Evolutionary conservation across 1,140 invertebrate species (phyloP), one percentile per base, ranked within the genome.

Genomic region (Apolygus lucorum): DNA sequence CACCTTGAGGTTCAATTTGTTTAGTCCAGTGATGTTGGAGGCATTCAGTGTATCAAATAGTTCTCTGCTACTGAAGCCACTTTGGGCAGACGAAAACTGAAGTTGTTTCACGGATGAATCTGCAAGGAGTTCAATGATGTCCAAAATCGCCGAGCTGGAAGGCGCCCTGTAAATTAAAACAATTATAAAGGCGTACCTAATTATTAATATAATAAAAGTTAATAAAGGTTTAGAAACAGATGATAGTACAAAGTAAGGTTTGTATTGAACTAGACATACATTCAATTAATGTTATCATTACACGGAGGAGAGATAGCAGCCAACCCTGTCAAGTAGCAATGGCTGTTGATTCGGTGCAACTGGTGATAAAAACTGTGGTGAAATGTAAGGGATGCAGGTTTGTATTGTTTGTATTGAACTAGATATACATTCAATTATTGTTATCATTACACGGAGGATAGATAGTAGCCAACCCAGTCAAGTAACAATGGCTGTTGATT

Each of bases 1-100:
- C 52, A 70, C 69, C 34, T 70, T 70, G 8, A 70, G 17, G 28
- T 67, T 66, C 4, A 72, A 64, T 49, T 72, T 68, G 63, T 67
- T 64, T 21, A 72, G 64, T 27, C 71, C 71, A 26, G 42, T 72
- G 11, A 67, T 68, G 63, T 69, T 66, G 14, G 62, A 67, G 1
- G 27, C 54, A 17, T 72, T 63, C n/a, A 72, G 49, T 14, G 42
- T 49, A 24, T 29, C 26, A 49, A 69, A 70, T 0, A 72, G 27
- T 62, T 67, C 22, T 21, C 24, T 26, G 26, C 49, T 54, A 1
- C 29, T n/a, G 54, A 14, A 67, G 8, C 65, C 22, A 59, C 25
- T 34, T 62, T 63, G 26, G 1, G 17, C 27, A n/a, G 65, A 52
- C 1, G 24, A 54, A 1, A 68, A 66, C 1, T 49, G 34, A 1